A percentile compares a stretch with the other conserved stretches of the same genome.
Conservation (phyloP, 2,797 vertebrate species). For the Coilia nasus region DNA sequence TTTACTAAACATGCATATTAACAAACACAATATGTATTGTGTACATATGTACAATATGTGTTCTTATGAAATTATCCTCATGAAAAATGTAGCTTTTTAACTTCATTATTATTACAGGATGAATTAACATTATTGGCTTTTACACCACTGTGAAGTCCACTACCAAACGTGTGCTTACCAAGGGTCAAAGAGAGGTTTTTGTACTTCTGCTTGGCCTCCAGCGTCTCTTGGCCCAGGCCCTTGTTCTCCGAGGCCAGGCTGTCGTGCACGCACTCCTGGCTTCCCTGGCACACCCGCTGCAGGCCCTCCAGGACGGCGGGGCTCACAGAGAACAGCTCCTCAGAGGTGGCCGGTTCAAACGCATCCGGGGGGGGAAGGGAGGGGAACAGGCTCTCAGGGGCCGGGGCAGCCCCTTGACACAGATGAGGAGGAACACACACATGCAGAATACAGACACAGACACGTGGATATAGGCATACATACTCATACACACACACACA, state of each 20-base stretch:
- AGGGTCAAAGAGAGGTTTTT: slow-evolving; percentile 60
- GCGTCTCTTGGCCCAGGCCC: slow-evolving; percentile 65
- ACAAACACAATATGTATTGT: no score
- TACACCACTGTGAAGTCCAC: background rate
- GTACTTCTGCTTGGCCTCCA: slow-evolving; percentile 63
- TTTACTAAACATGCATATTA: no score
- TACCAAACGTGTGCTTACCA: slow-evolving; percentile 60
- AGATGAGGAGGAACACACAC: background rate
- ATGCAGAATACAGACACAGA: slow-evolving; percentile 31
- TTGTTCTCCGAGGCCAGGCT: slow-evolving; percentile 64
- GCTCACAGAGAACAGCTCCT: slow-evolving; percentile 63
- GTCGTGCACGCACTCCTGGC: slow-evolving; percentile 75
- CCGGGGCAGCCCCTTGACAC: slow-evolving; percentile 76
- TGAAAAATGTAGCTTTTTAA: no score
- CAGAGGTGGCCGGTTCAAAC: slow-evolving; percentile 53
- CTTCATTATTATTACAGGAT: no score
- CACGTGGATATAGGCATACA: background rate
- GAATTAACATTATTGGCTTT: no score
- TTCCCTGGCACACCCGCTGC: slow-evolving; percentile 65
- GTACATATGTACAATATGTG: no score
- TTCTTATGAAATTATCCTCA: no score
- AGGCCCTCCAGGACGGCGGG: slow-evolving; percentile 58
- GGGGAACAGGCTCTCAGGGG: slow-evolving; percentile 78
- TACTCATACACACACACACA: background rate
- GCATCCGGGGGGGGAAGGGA: slow-evolving; percentile 56